Conservation (phyloP, 2,113 vertebrate genomes). For the Thalassoma bifasciatum region DNA sequence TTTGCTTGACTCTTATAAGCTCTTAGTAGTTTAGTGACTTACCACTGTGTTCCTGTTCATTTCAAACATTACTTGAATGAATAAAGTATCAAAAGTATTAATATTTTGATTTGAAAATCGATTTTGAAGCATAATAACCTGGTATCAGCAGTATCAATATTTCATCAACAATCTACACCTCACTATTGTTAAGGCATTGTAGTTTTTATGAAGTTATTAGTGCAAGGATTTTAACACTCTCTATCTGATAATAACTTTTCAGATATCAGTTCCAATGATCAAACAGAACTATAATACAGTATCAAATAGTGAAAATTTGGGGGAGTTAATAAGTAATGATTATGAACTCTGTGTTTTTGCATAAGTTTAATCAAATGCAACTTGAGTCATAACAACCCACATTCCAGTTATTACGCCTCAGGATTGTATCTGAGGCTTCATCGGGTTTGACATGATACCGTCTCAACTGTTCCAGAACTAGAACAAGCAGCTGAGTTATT, state of each 20-base stretch:
- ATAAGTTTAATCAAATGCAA: background rate
- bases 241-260: background rate
- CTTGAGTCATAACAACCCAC: background rate
- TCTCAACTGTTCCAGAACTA: slow-evolving; percentile 62
- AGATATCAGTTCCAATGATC: background rate
- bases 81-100: no score
- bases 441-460: slow-evolving; percentile 38
- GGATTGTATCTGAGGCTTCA: slow-evolving; percentile 30
- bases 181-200: background rate
- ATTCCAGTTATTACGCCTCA: slow-evolving; percentile 7
- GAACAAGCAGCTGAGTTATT: slow-evolving; percentile 64
- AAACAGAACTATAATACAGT: background rate
- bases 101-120: no score
- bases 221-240: background rate
- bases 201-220: background rate
- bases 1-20: no score
- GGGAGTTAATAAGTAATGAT: background rate
- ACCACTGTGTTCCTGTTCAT: no score
- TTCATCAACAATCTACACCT: no score
- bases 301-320: background rate
- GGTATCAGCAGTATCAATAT: no score
- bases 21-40: no score
- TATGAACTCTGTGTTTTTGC: background rate
- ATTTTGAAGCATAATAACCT: no score
- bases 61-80: no score